phyloP scores from a whole-genome alignment of 37 sponge, comb jelly and placozoan species.

The Chondrilla cf. caribensis region DNA sequence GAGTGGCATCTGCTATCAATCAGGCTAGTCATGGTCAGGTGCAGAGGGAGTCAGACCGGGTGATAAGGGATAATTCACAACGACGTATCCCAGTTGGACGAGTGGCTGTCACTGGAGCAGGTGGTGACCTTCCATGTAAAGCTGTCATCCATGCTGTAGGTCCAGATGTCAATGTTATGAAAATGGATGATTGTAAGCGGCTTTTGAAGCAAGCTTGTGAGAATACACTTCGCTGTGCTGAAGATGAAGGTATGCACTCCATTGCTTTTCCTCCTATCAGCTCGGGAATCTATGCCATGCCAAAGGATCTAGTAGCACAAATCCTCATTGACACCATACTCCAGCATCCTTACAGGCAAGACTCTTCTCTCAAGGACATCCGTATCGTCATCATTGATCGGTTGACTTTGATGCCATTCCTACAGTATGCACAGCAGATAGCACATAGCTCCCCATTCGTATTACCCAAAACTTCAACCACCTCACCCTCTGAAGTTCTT shows the following conservation, averaged over 20 bases:
- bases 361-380: slow-evolving; percentile 48
- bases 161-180: slow-evolving; percentile 9
- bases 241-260: slow-evolving; percentile 27
- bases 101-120: slow-evolving; percentile 43
- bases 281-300: slow-evolving; percentile 66
- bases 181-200: slow-evolving; percentile 6
- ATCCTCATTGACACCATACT: slow-evolving; percentile 40
- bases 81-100: slow-evolving; percentile 37
- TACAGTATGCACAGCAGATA: too few species aligned
- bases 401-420: too few species aligned
- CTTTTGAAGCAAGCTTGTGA: slow-evolving; percentile 29
- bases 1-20: slow-evolving; percentile 65
- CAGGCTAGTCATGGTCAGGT: slow-evolving; percentile 42
- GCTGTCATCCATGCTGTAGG: slow-evolving; percentile 71
- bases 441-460: too few species aligned
- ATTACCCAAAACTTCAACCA: neutral
- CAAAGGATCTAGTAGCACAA: slow-evolving; percentile 11
- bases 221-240: slow-evolving; percentile 24
- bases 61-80: neutral
- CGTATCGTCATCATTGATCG: too few species aligned
- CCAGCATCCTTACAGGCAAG: slow-evolving; percentile 9
- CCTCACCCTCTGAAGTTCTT: neutral
- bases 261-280: slow-evolving; percentile 72
- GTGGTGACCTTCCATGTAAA: slow-evolving; percentile 52
- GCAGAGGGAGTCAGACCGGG: slow-evolving; percentile 26